phyloP scores from a whole-genome alignment of 2,888 invertebrate species.

The Drosophila testacea region DNA sequence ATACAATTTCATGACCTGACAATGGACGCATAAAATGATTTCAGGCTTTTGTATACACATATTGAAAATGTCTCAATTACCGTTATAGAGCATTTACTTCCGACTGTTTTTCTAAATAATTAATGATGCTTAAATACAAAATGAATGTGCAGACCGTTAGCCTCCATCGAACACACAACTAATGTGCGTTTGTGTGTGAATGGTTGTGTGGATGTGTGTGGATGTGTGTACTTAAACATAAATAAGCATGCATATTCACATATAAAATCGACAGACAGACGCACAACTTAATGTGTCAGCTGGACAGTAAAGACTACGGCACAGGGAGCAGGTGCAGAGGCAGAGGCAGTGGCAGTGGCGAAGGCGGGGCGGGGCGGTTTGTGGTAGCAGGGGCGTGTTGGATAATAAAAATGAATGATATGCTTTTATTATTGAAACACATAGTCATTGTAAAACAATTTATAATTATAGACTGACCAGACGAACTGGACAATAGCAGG shows the following conservation, averaged over 20 bases:
- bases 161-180: conserved; percentile 12
- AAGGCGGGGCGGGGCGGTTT: background rate
- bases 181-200: conserved; percentile 1
- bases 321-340: background rate
- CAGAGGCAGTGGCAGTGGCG: too few relatives aligned
- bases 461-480: conserved; percentile 70
- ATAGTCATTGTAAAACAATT: conserved; percentile 80
- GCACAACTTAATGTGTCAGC: conserved; percentile 52
- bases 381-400: conserved; percentile 7
- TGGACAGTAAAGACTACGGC: conserved; percentile 29
- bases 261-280: conserved; percentile 22
- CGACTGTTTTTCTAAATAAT: conserved; percentile 80
- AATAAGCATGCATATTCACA: conserved; percentile 62
- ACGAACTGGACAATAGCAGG: conserved; percentile 24
- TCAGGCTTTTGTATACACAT: conserved; percentile 56
- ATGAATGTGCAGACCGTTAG: conserved; percentile 39
- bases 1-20: conserved; percentile 54
- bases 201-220: conserved; percentile 4
- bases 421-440: conserved; percentile 78
- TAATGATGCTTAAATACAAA: conserved; percentile 78
- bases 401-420: conserved; percentile 80
- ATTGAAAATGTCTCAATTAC: conserved; percentile 82
- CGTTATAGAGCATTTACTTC: conserved; percentile 75
- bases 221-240: conserved; percentile 38
- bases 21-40: conserved; percentile 57